These are phyloP conservation scores for Gymnoscopelus braueri DNA, from an alignment of 2,797 vertebrate genomes.

Conservation along the genomic window DNA sequence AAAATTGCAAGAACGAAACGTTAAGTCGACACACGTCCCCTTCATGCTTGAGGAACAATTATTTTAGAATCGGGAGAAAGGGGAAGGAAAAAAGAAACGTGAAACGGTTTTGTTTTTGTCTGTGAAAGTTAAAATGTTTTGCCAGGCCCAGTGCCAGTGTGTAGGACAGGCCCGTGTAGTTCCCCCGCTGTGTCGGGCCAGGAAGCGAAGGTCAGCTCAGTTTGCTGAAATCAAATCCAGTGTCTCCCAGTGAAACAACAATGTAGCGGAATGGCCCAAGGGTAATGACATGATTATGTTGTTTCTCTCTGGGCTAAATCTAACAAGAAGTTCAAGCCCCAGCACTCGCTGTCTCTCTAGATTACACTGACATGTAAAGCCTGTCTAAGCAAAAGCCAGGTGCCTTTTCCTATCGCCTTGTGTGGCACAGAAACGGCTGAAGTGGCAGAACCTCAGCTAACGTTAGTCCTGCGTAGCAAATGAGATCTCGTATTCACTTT, in stretches of 20 bases:
- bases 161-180: conserved; percentile 59
- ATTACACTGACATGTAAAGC: conserved; percentile 63
- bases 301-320: conserved; percentile 67
- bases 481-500: conserved; percentile 60
- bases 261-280: conserved; percentile 60
- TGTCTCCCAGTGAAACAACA: conserved; percentile 68
- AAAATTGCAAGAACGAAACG: conserved; percentile 57
- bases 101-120: conserved; percentile 73
- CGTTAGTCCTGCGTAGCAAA: conserved; percentile 39
- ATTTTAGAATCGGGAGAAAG: conserved; percentile 52
- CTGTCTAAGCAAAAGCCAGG: conserved; percentile 66
- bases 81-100: conserved; percentile 34
- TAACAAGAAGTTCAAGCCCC: conserved; percentile 52
- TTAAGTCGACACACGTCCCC: conserved; percentile 52
- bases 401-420: conserved; percentile 64
- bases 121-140: conserved; percentile 74
- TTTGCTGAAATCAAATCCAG: conserved; percentile 72
- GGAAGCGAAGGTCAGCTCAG: conserved; percentile 65
- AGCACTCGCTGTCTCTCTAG: conserved; percentile 53
- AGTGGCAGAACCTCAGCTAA: conserved; percentile 53
- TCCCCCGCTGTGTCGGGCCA: conserved; percentile 59
- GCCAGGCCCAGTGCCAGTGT: conserved; percentile 64
- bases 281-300: conserved; percentile 67
- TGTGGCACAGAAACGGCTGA: conserved; percentile 65
- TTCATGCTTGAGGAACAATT: conserved; percentile 48